Conservation (phyloP, 1,140 invertebrate genomes). For the Trichonephila inaurata region DNA sequence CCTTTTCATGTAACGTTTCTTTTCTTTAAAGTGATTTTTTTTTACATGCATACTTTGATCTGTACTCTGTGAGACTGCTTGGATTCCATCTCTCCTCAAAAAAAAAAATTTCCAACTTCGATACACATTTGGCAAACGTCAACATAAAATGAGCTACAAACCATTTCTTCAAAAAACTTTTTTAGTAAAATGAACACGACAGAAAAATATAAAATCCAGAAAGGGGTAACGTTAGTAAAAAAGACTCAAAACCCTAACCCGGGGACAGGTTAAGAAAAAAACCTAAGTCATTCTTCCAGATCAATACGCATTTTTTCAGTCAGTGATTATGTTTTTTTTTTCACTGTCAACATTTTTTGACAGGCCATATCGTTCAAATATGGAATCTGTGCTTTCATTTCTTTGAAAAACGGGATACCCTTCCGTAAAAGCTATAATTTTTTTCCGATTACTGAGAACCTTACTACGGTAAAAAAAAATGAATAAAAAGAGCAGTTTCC, state of each 20-base stretch:
- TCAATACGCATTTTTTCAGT: constrained; percentile 42
- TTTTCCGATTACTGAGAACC: constrained; percentile 11
- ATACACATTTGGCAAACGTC: neutral
- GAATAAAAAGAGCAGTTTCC: neutral
- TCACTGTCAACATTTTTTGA: constrained; percentile 56
- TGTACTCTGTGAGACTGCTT: too few species aligned
- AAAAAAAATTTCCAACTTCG: neutral
- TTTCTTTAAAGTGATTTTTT: neutral
- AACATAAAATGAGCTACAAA: constrained; percentile 16
- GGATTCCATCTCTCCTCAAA: too few species aligned
- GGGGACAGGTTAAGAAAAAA: neutral
- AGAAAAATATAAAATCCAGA: neutral
- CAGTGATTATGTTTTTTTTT: constrained; percentile 46
- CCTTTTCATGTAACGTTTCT: neutral
- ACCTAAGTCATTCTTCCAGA: constrained; percentile 52
- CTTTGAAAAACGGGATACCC: constrained; percentile 24
- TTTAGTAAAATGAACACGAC: neutral
- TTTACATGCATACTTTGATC: too few species aligned
- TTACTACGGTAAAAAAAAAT: neutral
- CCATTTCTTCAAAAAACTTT: neutral
- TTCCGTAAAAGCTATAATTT: constrained; percentile 68
- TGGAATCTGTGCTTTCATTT: constrained; percentile 44
- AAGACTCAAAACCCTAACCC: neutral
- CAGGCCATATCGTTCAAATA: constrained; percentile 57
- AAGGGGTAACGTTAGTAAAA: neutral